These are phyloP conservation scores for Asbolus verrucosus DNA, from an alignment of 1,140 invertebrate genomes.

Conservation along the genomic window DNA sequence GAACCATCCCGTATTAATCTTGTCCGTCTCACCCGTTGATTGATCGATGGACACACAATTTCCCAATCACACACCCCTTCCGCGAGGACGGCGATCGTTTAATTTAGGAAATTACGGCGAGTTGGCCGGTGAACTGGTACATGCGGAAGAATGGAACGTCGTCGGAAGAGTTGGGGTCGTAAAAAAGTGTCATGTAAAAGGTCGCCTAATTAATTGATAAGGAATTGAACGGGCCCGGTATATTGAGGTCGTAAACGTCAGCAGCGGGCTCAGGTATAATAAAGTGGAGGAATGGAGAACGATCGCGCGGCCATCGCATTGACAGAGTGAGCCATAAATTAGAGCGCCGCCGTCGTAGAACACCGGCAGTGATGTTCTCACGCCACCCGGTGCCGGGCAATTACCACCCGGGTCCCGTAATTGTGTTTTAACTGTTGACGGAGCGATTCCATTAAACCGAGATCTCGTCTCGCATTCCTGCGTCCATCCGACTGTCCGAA, in stretches of 20 bases:
- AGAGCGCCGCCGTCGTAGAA: constrained; percentile 45
- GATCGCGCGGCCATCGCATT: constrained; percentile 34
- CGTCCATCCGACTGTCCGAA: constrained; percentile 32
- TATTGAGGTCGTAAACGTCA: constrained; percentile 39
- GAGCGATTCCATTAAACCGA: constrained; percentile 49
- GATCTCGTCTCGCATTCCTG: constrained; percentile 32
- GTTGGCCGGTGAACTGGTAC: background rate
- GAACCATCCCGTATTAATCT: constrained; percentile 34
- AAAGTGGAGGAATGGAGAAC: constrained; percentile 30
- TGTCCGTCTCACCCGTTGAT: constrained; percentile 30
- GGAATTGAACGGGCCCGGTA: constrained; percentile 30
- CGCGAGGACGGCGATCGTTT: too few relatives aligned
- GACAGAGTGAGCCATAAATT: constrained; percentile 50
- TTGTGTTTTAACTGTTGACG: constrained; percentile 53
- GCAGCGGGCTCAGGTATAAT: constrained; percentile 31
- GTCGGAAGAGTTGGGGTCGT: background rate
- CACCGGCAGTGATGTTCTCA: constrained; percentile 49
- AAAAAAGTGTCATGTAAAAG: constrained; percentile 3
- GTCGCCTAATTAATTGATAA: constrained; percentile 40
- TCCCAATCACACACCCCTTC: background rate
- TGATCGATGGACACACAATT: constrained; percentile 27
- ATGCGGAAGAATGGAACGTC: background rate
- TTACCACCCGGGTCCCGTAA: constrained; percentile 51
- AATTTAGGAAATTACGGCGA: too few relatives aligned
- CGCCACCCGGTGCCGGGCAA: constrained; percentile 49